These are phyloP conservation scores for Frankliniella intonsa DNA, from an alignment of 2,888 invertebrate species.

Conservation along the genomic window DNA sequence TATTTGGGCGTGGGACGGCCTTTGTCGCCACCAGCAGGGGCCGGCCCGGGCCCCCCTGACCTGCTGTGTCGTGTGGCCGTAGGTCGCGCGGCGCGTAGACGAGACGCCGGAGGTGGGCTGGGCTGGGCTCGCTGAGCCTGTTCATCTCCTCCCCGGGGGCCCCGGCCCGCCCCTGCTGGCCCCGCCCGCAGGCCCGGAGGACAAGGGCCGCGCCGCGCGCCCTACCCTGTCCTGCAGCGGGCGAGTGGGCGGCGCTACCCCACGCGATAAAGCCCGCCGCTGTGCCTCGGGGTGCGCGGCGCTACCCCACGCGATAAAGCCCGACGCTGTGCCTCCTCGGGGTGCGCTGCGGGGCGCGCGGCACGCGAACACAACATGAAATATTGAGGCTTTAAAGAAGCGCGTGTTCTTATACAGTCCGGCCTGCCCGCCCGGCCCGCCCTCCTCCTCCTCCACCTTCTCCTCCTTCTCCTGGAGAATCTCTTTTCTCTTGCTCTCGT, in stretches of 20 bases:
- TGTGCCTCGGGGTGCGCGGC: neutral
- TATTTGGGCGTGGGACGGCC: neutral
- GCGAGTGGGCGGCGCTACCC: neutral
- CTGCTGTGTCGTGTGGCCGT: too few species aligned
- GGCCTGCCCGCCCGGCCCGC: neutral
- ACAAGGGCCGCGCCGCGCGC: too few species aligned
- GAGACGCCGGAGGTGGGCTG: too few species aligned
- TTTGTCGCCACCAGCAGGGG: neutral
- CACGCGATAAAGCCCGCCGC: neutral
- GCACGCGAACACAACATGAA: slow-evolving; percentile 5
- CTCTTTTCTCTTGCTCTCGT: too few species aligned
- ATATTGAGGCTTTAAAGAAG: neutral
- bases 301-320: neutral
- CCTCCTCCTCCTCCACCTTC: neutral
- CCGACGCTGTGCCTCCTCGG: neutral
- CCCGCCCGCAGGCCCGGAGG: too few species aligned
- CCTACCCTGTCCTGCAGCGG: too few species aligned
- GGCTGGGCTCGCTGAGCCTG: too few species aligned
- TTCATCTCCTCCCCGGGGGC: too few species aligned
- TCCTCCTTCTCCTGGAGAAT: neutral
- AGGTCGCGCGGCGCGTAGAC: too few species aligned
- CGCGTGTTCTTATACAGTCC: neutral
- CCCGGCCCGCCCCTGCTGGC: too few species aligned
- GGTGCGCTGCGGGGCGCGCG: neutral
- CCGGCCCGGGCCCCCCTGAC: too few species aligned